phyloP scores from a whole-genome alignment of 2,888 invertebrate species.

The Scaptomyza flava region DNA sequence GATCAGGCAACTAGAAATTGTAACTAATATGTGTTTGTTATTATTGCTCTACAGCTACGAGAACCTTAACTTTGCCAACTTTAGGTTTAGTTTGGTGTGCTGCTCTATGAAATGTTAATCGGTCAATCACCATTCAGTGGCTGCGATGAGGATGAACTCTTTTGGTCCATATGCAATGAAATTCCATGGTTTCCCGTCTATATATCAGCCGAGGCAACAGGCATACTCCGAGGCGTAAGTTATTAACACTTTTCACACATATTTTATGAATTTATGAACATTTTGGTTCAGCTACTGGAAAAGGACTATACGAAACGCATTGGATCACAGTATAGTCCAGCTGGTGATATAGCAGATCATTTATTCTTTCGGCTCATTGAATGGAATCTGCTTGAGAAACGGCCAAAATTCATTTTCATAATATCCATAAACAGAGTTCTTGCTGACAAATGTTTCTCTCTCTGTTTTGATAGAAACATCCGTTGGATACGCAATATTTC shows the following conservation, averaged over 20 bases:
- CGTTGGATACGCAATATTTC: conserved; percentile 98
- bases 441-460: not conserved
- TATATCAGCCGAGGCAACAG: conserved; percentile 93
- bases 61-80: too few species aligned
- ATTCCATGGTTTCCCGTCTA: conserved; percentile 98
- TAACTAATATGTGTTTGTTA: too few species aligned
- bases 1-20: too few species aligned
- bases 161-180: conserved; percentile 99
- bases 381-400: conserved; percentile 95
- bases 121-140: conserved; percentile 99
- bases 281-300: conserved; percentile 90
- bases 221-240: conserved; percentile 91
- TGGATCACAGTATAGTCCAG: conserved; percentile 93
- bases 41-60: too few species aligned
- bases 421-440: too few species aligned
- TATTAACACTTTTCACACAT: not conserved
- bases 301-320: conserved; percentile 95
- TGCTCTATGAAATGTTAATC: conserved; percentile 99
- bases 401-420: conserved; percentile 86
- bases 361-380: conserved; percentile 95
- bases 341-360: conserved; percentile 95
- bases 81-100: conserved; percentile 98
- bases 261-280: not conserved
- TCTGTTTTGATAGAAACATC: conserved; percentile 89
- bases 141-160: conserved; percentile 99